phyloP scores from a whole-genome alignment of 2,113 vertebrate species.

The Tragelaphus buxtoni region DNA sequence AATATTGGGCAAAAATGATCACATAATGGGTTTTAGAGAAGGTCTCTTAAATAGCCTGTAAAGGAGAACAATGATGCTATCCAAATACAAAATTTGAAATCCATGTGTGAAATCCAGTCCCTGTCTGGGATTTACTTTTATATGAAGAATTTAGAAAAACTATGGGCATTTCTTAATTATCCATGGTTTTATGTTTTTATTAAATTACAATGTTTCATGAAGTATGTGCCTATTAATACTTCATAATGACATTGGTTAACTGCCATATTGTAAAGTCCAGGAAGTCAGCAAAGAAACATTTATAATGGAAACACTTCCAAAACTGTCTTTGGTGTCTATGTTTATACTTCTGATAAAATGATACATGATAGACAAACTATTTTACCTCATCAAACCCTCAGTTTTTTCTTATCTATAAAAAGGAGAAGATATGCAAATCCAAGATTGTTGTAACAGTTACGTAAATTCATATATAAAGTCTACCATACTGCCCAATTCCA shows the following conservation, averaged over 20 bases:
- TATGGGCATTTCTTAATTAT: neutral
- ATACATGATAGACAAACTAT: neutral
- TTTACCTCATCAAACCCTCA: neutral
- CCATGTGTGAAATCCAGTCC: neutral
- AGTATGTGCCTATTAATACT: neutral
- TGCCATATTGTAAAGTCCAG: neutral
- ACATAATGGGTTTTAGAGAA: neutral
- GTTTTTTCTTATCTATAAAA: neutral
- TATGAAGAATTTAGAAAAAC: neutral
- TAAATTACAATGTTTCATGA: neutral
- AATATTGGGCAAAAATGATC: slow-evolving; percentile 26
- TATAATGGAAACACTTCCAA: neutral
- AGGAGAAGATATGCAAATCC: neutral
- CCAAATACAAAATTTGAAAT: neutral
- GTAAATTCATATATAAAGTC: neutral
- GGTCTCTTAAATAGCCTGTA: neutral
- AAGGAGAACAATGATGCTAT: neutral
- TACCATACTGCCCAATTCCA: neutral
- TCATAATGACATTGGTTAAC: neutral
- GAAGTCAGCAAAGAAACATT: neutral
- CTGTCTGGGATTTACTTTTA: neutral
- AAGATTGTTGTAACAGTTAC: neutral
- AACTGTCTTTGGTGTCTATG: neutral
- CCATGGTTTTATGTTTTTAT: neutral
- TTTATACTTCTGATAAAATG: neutral